These are phyloP conservation scores for Hyphantria cunea DNA, from an alignment of 1,140 invertebrate species.

Conservation along the genomic window DNA sequence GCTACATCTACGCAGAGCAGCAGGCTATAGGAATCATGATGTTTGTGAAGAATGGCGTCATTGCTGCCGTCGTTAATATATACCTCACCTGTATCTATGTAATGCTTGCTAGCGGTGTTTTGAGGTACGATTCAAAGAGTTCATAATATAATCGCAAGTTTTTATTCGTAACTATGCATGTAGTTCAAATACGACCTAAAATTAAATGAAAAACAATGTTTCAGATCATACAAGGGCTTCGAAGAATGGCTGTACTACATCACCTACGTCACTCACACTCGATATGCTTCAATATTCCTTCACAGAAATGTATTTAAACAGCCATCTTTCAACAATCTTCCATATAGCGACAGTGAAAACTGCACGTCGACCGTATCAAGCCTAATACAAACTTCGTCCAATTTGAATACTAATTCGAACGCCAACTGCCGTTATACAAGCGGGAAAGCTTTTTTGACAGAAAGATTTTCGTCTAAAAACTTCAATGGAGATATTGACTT, in stretches of 20 bases:
- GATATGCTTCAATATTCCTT: slow-evolving; percentile 89
- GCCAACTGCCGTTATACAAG: slow-evolving; percentile 87
- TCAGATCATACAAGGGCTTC: slow-evolving; percentile 86
- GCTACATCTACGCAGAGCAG: slow-evolving; percentile 92
- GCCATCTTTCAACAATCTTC: slow-evolving; percentile 76
- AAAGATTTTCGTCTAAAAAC: slow-evolving; percentile 86
- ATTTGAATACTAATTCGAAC: slow-evolving; percentile 77
- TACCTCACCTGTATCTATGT: slow-evolving; percentile 89
- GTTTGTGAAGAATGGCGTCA: slow-evolving; percentile 89
- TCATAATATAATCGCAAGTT: no score
- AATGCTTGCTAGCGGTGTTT: slow-evolving; percentile 89
- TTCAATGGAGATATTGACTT: slow-evolving; percentile 82
- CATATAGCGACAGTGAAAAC: slow-evolving; percentile 78
- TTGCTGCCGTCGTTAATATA: slow-evolving; percentile 88
- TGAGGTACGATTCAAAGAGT: slow-evolving; percentile 82
- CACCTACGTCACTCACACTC: slow-evolving; percentile 89
- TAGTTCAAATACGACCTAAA: no score
- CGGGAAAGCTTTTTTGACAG: slow-evolving; percentile 87
- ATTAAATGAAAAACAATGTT: slow-evolving; percentile 29
- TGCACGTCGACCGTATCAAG: slow-evolving; percentile 78
- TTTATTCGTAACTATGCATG: no score
- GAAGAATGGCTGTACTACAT: slow-evolving; percentile 91
- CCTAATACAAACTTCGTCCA: slow-evolving; percentile 77
- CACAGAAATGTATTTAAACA: slow-evolving; percentile 86
- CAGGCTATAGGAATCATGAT: slow-evolving; percentile 91